Evolutionary conservation across 2,888 invertebrate species (phyloP).

Genomic region (Notodonta ziczac): DNA sequence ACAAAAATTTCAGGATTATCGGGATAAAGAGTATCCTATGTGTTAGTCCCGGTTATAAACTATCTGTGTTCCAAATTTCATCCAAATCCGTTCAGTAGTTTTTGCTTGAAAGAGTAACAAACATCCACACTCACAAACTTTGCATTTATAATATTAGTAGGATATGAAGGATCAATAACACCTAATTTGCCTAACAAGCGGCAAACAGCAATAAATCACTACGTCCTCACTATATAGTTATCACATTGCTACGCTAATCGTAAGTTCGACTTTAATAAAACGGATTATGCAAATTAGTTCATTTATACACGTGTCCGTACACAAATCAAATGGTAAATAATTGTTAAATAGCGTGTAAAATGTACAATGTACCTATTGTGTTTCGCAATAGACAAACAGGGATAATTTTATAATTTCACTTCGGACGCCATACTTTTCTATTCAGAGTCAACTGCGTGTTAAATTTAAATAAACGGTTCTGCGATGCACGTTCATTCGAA

Average conservation of each 20-base stretch:
- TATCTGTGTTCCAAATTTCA: no score
- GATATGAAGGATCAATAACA: not conserved
- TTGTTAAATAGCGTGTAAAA: slow-evolving; percentile 82
- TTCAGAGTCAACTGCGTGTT: slow-evolving; percentile 80
- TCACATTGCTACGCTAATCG: slow-evolving; percentile 54
- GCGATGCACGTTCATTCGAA: slow-evolving; percentile 57
- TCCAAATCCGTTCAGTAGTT: no score
- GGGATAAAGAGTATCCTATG: no score
- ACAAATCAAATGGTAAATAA: slow-evolving; percentile 67
- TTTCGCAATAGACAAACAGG: slow-evolving; percentile 62
- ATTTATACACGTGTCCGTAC: slow-evolving; percentile 66
- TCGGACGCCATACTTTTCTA: slow-evolving; percentile 58
- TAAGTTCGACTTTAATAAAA: slow-evolving; percentile 55
- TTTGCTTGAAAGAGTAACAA: no score
- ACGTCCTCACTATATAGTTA: slow-evolving; percentile 38
- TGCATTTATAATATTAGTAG: no score
- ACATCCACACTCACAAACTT: no score
- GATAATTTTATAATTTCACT: slow-evolving; percentile 70
- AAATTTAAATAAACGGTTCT: slow-evolving; percentile 80
- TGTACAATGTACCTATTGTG: slow-evolving; percentile 57
- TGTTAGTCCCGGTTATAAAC: no score
- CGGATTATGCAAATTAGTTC: slow-evolving; percentile 73
- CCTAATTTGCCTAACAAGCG: slow-evolving; percentile 1
- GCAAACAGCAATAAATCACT: slow-evolving; percentile 32
- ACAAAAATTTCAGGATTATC: no score